These are phyloP conservation scores for Sphaerodactylus townsendi DNA, from an alignment of 2,113 vertebrate genomes.

Conservation along the genomic window DNA sequence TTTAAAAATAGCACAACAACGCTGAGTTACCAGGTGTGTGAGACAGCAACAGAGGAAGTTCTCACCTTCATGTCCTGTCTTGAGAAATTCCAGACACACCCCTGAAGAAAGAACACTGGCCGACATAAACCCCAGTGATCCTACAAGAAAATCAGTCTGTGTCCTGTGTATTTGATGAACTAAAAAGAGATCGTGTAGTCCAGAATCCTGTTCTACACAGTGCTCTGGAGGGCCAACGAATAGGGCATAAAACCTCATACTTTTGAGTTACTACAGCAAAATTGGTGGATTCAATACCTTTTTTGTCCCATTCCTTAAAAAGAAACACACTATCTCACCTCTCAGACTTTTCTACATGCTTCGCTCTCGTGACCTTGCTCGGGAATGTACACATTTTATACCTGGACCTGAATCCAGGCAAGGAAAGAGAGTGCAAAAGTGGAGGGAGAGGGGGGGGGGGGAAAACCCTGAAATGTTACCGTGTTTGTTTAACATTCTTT, in stretches of 20 bases:
- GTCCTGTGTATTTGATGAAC: neutral
- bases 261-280: neutral
- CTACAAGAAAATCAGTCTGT: neutral
- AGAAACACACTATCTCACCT: slow-evolving; percentile 30
- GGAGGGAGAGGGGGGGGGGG: slow-evolving; percentile 14
- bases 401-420: slow-evolving; percentile 22
- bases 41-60: neutral
- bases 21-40: neutral
- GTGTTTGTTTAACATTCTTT: slow-evolving; percentile 64
- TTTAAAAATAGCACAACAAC: neutral
- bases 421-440: slow-evolving; percentile 7
- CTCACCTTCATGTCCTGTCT: neutral
- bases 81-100: neutral
- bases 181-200: too few relatives aligned
- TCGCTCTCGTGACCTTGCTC: slow-evolving; percentile 33
- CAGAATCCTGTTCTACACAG: too few relatives aligned
- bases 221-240: too few relatives aligned
- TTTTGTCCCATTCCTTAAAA: slow-evolving; percentile 15
- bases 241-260: neutral
- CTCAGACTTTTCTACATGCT: slow-evolving; percentile 27
- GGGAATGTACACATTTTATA: slow-evolving; percentile 43
- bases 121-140: neutral
- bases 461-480: slow-evolving; percentile 47
- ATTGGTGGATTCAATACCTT: slow-evolving; percentile 6
- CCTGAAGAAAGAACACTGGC: neutral